These are phyloP conservation scores for Parambassis ranga DNA, from an alignment of 2,797 vertebrate species.

Conservation along the genomic window DNA sequence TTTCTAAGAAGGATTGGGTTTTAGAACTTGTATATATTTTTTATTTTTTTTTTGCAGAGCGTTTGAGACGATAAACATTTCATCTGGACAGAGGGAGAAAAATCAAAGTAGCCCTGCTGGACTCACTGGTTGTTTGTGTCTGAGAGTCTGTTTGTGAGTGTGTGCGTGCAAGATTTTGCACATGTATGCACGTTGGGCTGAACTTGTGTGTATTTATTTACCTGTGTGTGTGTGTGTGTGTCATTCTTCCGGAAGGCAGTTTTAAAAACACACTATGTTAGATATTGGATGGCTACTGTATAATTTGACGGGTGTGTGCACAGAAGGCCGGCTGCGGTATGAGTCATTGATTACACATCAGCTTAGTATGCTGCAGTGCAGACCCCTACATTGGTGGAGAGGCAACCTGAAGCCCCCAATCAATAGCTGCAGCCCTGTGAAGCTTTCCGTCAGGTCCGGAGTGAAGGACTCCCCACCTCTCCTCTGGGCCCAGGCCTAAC, in stretches of 20 bases:
- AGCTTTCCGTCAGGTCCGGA: slow-evolving; percentile 73
- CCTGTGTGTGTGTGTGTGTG: slow-evolving; percentile 33
- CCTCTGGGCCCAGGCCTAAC: slow-evolving; percentile 77
- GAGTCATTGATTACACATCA: slow-evolving; percentile 86
- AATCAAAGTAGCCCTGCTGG: slow-evolving; percentile 69
- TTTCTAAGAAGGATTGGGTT: slow-evolving; percentile 54
- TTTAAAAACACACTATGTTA: slow-evolving; percentile 74
- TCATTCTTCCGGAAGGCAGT: slow-evolving; percentile 65
- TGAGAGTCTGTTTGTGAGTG: slow-evolving; percentile 15
- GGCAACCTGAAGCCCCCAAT: slow-evolving; percentile 83
- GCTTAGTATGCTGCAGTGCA: slow-evolving; percentile 84
- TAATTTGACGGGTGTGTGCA: slow-evolving; percentile 80
- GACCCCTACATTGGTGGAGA: slow-evolving; percentile 78
- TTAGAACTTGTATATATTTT: slow-evolving; percentile 36
- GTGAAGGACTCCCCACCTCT: slow-evolving; percentile 72
- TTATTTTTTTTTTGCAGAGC: slow-evolving; percentile 23
- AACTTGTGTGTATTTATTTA: slow-evolving; percentile 56
- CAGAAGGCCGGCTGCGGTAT: slow-evolving; percentile 76
- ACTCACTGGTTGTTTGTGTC: slow-evolving; percentile 38
- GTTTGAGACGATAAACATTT: slow-evolving; percentile 70
- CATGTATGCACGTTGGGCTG: slow-evolving; percentile 32
- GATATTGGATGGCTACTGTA: slow-evolving; percentile 75
- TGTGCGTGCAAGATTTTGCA: slow-evolving; percentile 24
- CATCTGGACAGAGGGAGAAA: slow-evolving; percentile 59
- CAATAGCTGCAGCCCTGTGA: slow-evolving; percentile 80